Conservation (phyloP, 23 tunicate species). For the Pegea sp. region DNA sequence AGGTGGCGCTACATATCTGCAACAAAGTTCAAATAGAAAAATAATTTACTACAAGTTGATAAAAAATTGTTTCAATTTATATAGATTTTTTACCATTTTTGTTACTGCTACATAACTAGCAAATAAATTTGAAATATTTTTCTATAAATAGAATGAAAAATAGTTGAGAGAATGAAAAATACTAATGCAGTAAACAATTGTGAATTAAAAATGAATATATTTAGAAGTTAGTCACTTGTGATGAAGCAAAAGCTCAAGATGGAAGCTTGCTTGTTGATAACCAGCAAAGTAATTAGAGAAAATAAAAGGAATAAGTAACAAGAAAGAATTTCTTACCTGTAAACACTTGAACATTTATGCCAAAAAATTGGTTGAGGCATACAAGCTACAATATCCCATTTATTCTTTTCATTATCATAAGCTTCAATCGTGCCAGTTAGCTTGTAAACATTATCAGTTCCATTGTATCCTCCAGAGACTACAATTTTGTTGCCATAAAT, state of each 20-base stretch:
- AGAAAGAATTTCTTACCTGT: slow-evolving; percentile 20
- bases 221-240: too few species aligned
- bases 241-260: neutral
- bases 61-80: slow-evolving; percentile 1
- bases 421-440: slow-evolving; percentile 56
- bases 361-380: slow-evolving; percentile 83
- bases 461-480: slow-evolving; percentile 94
- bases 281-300: too few species aligned
- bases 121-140: too few species aligned
- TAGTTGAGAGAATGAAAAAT: too few species aligned
- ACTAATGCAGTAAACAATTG: too few species aligned
- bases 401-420: slow-evolving; percentile 28
- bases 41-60: neutral
- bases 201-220: too few species aligned
- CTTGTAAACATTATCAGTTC: slow-evolving; percentile 10
- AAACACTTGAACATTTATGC: slow-evolving; percentile 84
- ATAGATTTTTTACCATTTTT: neutral
- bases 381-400: slow-evolving; percentile 25
- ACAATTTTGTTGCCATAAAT: slow-evolving; percentile 34
- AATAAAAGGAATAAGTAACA: neutral
- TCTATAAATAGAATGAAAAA: too few species aligned
- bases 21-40: too few species aligned
- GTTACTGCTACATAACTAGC: neutral
- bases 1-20: slow-evolving; percentile 1
- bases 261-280: too few species aligned